Evolutionary conservation across 2,888 invertebrate species (phyloP).

Genomic region (Oscheius sp.): DNA sequence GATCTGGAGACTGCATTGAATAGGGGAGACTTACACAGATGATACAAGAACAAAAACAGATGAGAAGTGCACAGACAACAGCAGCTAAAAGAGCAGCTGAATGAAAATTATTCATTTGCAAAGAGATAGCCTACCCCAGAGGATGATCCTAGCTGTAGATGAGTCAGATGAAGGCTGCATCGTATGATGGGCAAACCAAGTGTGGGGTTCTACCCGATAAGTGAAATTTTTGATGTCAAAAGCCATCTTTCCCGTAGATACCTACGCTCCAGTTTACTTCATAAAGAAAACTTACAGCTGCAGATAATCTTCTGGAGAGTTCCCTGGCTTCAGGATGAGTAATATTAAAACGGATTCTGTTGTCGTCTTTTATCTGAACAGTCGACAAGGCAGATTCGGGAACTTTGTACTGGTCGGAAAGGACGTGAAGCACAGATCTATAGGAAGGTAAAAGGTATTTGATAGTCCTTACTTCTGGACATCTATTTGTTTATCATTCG

Average conservation of each 20-base stretch:
- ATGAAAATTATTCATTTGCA: background rate
- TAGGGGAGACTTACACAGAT: conserved; percentile 7
- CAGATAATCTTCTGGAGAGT: conserved; percentile 53
- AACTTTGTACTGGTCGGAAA: conserved; percentile 21
- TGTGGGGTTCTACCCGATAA: conserved; percentile 55
- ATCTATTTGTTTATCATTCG: background rate
- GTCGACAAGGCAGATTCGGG: conserved; percentile 43
- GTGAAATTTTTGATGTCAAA: conserved; percentile 42
- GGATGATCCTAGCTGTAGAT: conserved; percentile 37
- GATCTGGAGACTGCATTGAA: background rate
- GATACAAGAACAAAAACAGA: background rate
- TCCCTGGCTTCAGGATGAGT: conserved; percentile 51
- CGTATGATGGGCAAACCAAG: conserved; percentile 45
- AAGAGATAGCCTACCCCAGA: conserved; percentile 42
- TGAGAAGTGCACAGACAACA: background rate
- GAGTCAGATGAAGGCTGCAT: conserved; percentile 23
- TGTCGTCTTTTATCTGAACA: conserved; percentile 54
- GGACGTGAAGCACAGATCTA: conserved; percentile 3
- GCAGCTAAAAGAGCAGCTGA: conserved; percentile 19
- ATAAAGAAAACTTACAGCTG: conserved; percentile 41
- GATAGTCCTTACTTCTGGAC: conserved; percentile 26
- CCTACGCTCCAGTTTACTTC: conserved; percentile 17
- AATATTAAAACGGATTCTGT: conserved; percentile 55
- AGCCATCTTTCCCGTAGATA: conserved; percentile 37
- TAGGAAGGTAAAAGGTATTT: background rate